Evolutionary conservation across 1,140 invertebrate genomes (phyloP).

Genomic region (Drosophila pectinifera): DNA sequence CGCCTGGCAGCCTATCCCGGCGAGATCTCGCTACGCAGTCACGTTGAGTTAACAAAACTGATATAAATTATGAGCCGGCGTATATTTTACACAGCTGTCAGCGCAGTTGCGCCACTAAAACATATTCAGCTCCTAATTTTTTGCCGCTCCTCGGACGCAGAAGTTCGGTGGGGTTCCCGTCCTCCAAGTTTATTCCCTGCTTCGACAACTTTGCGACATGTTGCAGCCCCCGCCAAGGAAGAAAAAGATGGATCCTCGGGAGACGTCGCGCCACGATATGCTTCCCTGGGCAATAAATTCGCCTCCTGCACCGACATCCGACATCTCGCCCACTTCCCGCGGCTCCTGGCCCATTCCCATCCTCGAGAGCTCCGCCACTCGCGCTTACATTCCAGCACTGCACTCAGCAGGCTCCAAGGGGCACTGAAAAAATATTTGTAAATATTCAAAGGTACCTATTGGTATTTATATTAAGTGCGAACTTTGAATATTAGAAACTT

Average conservation of each 20-base stretch:
- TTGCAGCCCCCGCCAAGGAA: conserved; percentile 57
- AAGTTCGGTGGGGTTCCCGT: conserved; percentile 54
- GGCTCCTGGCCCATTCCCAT: conserved; percentile 16
- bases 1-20: conserved; percentile 47
- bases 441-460: not conserved
- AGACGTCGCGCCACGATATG: conserved; percentile 66
- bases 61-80: conserved; percentile 79
- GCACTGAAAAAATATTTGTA: conserved; percentile 3
- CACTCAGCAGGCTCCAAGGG: conserved; percentile 13
- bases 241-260: conserved; percentile 33
- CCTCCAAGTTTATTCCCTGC: conserved; percentile 48
- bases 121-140: conserved; percentile 73
- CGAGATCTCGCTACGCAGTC: conserved; percentile 66
- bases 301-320: conserved; percentile 39
- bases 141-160: conserved; percentile 43
- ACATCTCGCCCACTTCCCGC: conserved; percentile 7
- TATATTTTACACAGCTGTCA: conserved; percentile 82
- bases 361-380: conserved; percentile 14
- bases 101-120: conserved; percentile 75
- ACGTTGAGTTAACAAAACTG: conserved; percentile 80
- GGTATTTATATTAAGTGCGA: too few relatives aligned
- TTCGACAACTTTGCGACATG: conserved; percentile 81
- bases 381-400: conserved; percentile 28
- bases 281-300: conserved; percentile 81
- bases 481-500: too few relatives aligned